Evolutionary conservation across 2,797 vertebrate genomes (phyloP).

Genomic region (Morus bassanus): DNA sequence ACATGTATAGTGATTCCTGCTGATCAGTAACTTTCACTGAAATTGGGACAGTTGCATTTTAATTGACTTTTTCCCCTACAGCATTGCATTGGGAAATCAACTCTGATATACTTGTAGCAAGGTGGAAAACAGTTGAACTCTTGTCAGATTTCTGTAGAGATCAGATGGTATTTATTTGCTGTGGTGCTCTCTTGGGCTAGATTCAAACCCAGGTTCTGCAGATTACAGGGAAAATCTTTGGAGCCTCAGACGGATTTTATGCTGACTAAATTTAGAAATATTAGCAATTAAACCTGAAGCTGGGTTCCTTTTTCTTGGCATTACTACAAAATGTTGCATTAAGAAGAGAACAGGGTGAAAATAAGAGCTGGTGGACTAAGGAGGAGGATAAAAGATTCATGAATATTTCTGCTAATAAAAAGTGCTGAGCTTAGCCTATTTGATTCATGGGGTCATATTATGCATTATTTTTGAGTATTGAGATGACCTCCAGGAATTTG

Average conservation of each 20-base stretch:
- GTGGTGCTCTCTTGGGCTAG: slow-evolving; percentile 54
- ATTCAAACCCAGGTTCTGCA: slow-evolving; percentile 66
- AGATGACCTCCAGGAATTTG: slow-evolving; percentile 61
- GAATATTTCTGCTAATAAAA: slow-evolving; percentile 68
- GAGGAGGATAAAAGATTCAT: slow-evolving; percentile 67
- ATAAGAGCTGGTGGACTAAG: slow-evolving; percentile 58
- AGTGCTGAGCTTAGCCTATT: slow-evolving; percentile 67
- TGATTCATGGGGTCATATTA: slow-evolving; percentile 58
- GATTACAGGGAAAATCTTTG: slow-evolving; percentile 56
- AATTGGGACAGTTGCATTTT: slow-evolving; percentile 75
- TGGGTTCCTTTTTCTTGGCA: slow-evolving; percentile 62
- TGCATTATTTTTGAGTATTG: slow-evolving; percentile 64
- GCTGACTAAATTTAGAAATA: slow-evolving; percentile 74
- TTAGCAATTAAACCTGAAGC: slow-evolving; percentile 66
- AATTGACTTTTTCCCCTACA: slow-evolving; percentile 68
- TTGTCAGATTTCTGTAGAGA: slow-evolving; percentile 63
- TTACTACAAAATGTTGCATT: slow-evolving; percentile 73
- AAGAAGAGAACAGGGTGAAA: slow-evolving; percentile 58
- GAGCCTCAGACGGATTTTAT: slow-evolving; percentile 58
- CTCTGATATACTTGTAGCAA: slow-evolving; percentile 51
- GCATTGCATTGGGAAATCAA: slow-evolving; percentile 60
- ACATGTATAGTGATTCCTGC: slow-evolving; percentile 55
- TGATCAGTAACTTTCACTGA: slow-evolving; percentile 66
- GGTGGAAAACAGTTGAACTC: slow-evolving; percentile 70
- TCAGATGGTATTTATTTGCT: slow-evolving; percentile 76